Base-by-base conservation (phyloP, 2,113 vertebrate genomes). In the Urocolius indicus region DNA sequence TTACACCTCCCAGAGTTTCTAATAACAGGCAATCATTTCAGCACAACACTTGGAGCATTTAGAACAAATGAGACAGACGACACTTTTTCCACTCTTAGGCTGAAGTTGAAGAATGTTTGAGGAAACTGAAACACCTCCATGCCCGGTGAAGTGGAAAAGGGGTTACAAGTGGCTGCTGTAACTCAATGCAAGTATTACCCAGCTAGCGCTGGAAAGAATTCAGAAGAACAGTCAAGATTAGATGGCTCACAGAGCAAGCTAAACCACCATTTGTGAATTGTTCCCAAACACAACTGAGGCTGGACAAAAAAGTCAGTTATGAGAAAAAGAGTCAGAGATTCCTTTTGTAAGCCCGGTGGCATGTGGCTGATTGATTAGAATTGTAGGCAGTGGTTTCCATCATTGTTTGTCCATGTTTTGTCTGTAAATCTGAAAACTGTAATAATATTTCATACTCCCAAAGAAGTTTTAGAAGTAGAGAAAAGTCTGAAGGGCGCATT, bases 351-450 rank as follows among this genome's bases (percentile, higher is more conserved):
- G 66, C 19, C 38, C 72, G 61, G 73, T 36, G 68, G 73, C 63
- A 45, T 16, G 54, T 32, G 66, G 61, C 78, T 92, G 89, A 82
- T 82, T 92, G 89, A 82, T 82, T n/a, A 84, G 84, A 95, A 89
- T 41, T 73, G 52, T 62, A 72, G 76, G 84, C 57, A 84, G 34
- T 1, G 0, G 26, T 34, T 89, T 82, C 24, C 29, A 66, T 62
- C 89, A 78, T 61, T 75, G 49, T 87, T 89, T 87, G 54, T 30
- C 86, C 79, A 19, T 48, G 34, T 71, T 94, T 93, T 88, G 55
- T 87, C 94, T 79, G 71, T 66, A 96, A 87, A 95, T 69, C 58
- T 91, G 85, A 93, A 94, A 85, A 74, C 46, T 84, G 43, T 38
- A 93, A 59, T 66, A 95, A 66, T 32, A 71, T 92, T 80, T 78